Base-by-base conservation (phyloP, 2,113 vertebrate genomes). In the Syngnathus scovelli region DNA sequence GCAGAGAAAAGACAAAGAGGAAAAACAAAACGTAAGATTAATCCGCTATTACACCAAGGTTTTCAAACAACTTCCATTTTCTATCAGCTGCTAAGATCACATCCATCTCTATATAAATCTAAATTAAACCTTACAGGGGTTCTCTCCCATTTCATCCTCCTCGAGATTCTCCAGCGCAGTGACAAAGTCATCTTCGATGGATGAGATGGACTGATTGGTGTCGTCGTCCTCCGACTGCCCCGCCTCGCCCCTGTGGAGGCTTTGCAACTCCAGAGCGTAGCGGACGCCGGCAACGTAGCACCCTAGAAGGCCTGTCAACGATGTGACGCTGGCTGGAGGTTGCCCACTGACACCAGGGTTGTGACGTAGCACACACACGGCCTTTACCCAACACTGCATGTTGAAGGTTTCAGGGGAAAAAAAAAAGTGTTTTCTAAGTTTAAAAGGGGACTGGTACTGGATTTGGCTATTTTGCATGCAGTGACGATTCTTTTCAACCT, bases 121-220 rank as follows among this genome's bases (percentile, higher is more conserved):
- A n/a, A n/a, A n/a, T 77, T 56, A 9, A 77, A 92, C 90, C 61
- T 70, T 88, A 95, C 94, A 88, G 64, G 80, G 54, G 76, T 41
- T 77, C 68, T 83, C 85, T 86, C 87, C 85, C 37, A 87, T 76
- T 21, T 96, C 94, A 1, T 98, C 96, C 72, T 98, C 95, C 82
- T 99, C 96, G 54, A 98, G 90, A 77, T 98, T 95, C 80, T 99
- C 97, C 1, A 98, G 93, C 41, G 97, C 97, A 33, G 97, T 99
- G 74, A 99, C 95, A 88, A 99, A 99, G 89, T 99, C 97, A 74
- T 99, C 97, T 69, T 99, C 97, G 36, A 99, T 98, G 41, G 97
- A 99, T 41, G 96, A 98, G 58, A 99, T 94, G 0, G 97, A 99
- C 72, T 96, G 95, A 88, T 96, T 98, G 55, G 96, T 99, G 86